Evolutionary conservation across 2,888 invertebrate genomes (phyloP), one percentile per base, ranked within the genome.

Genomic region (Tanaodytes sp.): DNA sequence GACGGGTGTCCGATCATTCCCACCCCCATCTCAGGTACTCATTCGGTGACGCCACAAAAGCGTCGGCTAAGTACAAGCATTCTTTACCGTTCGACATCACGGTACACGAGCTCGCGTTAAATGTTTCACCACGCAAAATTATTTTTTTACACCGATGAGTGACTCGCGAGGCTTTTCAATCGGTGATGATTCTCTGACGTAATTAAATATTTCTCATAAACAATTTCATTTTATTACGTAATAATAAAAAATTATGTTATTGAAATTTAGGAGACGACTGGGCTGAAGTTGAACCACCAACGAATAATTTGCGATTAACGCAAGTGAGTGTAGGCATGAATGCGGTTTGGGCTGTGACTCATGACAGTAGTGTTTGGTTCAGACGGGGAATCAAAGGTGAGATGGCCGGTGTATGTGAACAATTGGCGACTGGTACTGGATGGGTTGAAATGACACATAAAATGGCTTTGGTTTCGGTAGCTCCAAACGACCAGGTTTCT

Each of bases 401-500:
- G 90, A 91, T 82, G 88, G 89, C 91, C 16, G 92, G 93, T 2
- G 87, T 89, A 66, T 92, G 91, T 76, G 93, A 93, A 84, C 90
- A 91, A 80, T 87, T 92, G 62, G 93, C 94, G 6, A 91, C 90
- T 77, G 95, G 95, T 2, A 91, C 88, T 79, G 92, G 93, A 19
- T 96, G 96, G 96, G 90, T 96, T 20, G 93, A 95, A 87, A 95
- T 96, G 89, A 91, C 94, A 67, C 95, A 94, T 42, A 90, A 91
- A 82, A 93, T 96, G 90, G 88, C 90, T 16, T 88, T 92, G 80
- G 88, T 96, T 43, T 92, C 94, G n/a, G 92, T 96, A 59, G 92
- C 95, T 27, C 88, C 91, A 11, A 94, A 94, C 85, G 95, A 96
- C 86, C 96, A 96, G 88, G 89, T 88, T 75, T 65, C 36, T n/a